Evolutionary conservation across 2,888 invertebrate species (phyloP), one percentile per base, ranked within the genome.

Genomic region (Harmothoe impar): DNA sequence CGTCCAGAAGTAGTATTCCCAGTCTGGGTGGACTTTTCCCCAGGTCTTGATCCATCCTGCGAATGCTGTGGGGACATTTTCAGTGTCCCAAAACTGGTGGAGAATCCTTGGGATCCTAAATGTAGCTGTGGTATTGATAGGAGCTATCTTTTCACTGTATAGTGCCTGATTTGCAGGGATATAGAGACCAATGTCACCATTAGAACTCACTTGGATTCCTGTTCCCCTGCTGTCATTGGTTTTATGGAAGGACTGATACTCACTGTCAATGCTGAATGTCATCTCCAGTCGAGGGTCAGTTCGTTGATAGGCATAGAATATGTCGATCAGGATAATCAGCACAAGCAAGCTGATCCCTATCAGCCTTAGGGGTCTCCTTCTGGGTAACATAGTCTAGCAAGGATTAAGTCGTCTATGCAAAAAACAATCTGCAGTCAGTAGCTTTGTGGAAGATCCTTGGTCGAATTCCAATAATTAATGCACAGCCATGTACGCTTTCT

Each of bases 61-160:
- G 25, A 88, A 88, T 0, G 29, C 31, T 3, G 20, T 51, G 23
- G 88, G 88, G 51, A 88, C 88, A 12, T 29, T 10, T 23, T 88
- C 88, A 12, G 88, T 54, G n/a, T 88, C 88, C 88, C 88, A 88
- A 33, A 56, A 54, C 51, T 88, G 88, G 25, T 88, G 88, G 0
- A 88, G 51, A 23, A 88, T 54, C 10, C 33, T n/a, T 0, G 88
- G 88, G 0, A 88, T 88, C 17, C 85, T 20, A 15, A n/a, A 62
- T 3, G 7, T 43, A 43, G 43, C 10, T 43, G 43, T 43, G 5
- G 10, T 7, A 43, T 43, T 43, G n/a, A n/a, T n/a, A n/a, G n/a
- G n/a, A 10, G 43, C 43, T 7, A 43, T 3, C 10, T 43, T 43
- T 3, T 43, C 10, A 10, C 10, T 43, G 10, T 10, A 3, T 43